These are phyloP conservation scores for Amitus sp. DNA, from an alignment of 2,888 invertebrate genomes.

Conservation along the genomic window DNA sequence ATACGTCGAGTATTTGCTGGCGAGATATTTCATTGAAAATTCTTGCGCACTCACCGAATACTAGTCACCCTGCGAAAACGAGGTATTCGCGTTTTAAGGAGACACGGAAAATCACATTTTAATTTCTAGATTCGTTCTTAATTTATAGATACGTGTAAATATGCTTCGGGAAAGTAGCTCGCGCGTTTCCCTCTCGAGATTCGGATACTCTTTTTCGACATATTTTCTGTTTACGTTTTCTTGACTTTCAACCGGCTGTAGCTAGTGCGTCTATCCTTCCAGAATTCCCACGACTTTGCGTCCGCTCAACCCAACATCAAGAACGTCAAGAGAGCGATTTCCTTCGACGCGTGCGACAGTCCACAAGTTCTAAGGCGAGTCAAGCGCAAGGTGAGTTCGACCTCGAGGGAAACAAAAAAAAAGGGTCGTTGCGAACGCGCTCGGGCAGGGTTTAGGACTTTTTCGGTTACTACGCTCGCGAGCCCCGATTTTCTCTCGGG, in stretches of 20 bases:
- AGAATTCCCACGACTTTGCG: slow-evolving; percentile 64
- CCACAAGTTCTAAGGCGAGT: slow-evolving; percentile 55
- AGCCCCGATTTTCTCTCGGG: too few species aligned
- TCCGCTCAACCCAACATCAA: slow-evolving; percentile 61
- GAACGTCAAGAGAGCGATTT: slow-evolving; percentile 64
- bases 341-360: slow-evolving; percentile 62
- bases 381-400: slow-evolving; percentile 61
- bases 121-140: too few species aligned
- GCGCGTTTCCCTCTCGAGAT: slow-evolving; percentile 3
- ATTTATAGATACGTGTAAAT: too few species aligned
- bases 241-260: slow-evolving; percentile 62
- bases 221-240: slow-evolving; percentile 48
- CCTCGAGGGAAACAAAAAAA: neutral
- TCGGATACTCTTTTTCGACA: slow-evolving; percentile 34
- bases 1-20: slow-evolving; percentile 40
- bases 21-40: slow-evolving; percentile 17
- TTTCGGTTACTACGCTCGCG: too few species aligned
- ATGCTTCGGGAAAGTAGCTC: neutral
- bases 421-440: neutral
- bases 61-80: slow-evolving; percentile 44
- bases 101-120: neutral
- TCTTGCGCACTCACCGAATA: slow-evolving; percentile 43
- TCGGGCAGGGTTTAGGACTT: neutral
- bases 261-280: slow-evolving; percentile 67
- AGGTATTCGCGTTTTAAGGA: slow-evolving; percentile 7